A percentile compares a stretch with the other conserved stretches of the same genome.
These are phyloP conservation scores for Microtus ochrogaster DNA, from an alignment of 2,113 vertebrate genomes.

Conservation along the genomic window DNA sequence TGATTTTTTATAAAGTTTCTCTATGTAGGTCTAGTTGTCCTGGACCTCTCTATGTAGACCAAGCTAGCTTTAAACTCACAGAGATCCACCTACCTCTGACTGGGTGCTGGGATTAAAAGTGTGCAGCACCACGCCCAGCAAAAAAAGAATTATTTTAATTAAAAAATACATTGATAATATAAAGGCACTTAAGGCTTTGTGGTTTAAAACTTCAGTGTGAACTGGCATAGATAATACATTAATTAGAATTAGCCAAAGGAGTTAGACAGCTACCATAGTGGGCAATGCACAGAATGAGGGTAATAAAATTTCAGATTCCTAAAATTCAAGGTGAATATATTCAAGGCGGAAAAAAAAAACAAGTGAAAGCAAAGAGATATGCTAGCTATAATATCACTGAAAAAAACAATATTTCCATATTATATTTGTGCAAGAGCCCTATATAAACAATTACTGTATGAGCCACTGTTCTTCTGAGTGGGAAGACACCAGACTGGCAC, in stretches of 20 bases:
- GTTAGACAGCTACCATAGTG: accelerated
- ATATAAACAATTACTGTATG: neutral
- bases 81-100: neutral
- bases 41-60: neutral
- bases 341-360: neutral
- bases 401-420: neutral
- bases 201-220: neutral
- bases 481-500: neutral
- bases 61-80: neutral
- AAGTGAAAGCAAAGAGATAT: neutral
- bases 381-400: neutral
- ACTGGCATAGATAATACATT: neutral
- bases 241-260: neutral
- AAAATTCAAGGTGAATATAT: neutral
- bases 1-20: neutral
- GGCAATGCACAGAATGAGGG: neutral
- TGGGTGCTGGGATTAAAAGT: neutral
- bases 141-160: neutral
- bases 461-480: neutral
- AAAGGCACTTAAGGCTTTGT: neutral
- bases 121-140: neutral
- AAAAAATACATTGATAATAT: neutral
- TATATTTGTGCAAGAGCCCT: neutral
- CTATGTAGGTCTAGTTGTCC: neutral
- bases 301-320: neutral